Conservation (phyloP, 2,797 vertebrate genomes). For the Micrastur ruficollis region DNA sequence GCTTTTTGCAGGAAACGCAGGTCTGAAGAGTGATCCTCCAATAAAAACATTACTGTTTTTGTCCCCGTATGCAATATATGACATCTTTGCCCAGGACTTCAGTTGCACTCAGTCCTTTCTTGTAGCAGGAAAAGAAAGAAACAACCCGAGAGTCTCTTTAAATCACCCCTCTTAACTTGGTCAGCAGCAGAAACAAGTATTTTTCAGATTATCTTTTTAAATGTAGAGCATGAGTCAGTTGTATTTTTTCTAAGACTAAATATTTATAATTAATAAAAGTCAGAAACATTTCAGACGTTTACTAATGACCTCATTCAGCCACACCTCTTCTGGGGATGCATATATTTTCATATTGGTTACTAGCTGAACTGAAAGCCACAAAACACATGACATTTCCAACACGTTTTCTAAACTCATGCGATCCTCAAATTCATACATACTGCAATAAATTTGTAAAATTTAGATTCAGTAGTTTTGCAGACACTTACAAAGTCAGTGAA, state of each 20-base stretch:
- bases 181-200: not conserved
- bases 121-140: not conserved
- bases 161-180: not conserved
- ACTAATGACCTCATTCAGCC: not conserved
- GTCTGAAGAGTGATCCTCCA: not conserved
- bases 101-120: not conserved
- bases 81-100: not conserved
- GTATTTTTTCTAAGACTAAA: not conserved
- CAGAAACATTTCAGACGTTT: not conserved
- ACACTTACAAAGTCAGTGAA: not conserved
- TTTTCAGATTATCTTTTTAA: not conserved
- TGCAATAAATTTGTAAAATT: not conserved
- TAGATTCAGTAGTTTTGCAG: not conserved
- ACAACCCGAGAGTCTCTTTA: fast-evolving
- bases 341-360: not conserved
- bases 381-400: not conserved
- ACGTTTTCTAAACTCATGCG: not conserved
- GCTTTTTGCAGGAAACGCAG: not conserved
- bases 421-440: not conserved
- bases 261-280: not conserved
- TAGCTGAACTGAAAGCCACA: not conserved
- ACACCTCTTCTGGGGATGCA: not conserved
- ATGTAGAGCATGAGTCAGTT: not conserved
- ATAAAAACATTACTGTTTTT: not conserved
- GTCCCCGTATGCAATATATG: not conserved